phyloP scores from a whole-genome alignment of 2,797 vertebrate species.

The Dryobates pubescens region DNA sequence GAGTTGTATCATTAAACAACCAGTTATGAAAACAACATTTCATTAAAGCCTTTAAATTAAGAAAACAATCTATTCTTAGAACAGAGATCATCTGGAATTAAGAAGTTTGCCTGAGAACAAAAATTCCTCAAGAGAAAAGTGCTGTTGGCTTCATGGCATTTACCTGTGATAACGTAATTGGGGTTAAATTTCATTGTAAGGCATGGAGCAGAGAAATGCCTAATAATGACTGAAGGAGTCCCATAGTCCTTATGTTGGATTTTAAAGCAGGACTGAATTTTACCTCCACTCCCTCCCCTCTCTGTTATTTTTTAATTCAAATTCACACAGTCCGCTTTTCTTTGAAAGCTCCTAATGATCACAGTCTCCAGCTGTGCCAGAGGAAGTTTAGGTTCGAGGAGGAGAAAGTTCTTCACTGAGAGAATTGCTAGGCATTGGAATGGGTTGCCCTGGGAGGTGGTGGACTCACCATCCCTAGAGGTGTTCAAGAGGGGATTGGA shows the following conservation, averaged over 20 bases:
- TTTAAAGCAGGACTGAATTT: not conserved
- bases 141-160: not conserved
- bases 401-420: no score
- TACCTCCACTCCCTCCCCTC: rapidly evolving
- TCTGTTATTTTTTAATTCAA: not conserved
- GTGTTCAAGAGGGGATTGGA: no score
- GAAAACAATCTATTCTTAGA: not conserved
- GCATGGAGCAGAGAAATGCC: not conserved
- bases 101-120: not conserved
- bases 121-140: not conserved
- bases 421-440: no score
- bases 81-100: not conserved
- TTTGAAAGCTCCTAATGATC: not conserved
- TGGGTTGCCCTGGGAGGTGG: no score
- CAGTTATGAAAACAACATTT: not conserved
- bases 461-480: no score
- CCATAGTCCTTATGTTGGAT: not conserved
- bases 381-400: no score
- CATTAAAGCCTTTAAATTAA: not conserved
- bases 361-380: no score
- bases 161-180: not conserved
- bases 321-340: not conserved
- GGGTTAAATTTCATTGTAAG: not conserved
- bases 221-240: not conserved
- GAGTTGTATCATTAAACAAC: not conserved